phyloP scores from a whole-genome alignment of 2,888 invertebrate species.

The Hyposoter dolosus region DNA sequence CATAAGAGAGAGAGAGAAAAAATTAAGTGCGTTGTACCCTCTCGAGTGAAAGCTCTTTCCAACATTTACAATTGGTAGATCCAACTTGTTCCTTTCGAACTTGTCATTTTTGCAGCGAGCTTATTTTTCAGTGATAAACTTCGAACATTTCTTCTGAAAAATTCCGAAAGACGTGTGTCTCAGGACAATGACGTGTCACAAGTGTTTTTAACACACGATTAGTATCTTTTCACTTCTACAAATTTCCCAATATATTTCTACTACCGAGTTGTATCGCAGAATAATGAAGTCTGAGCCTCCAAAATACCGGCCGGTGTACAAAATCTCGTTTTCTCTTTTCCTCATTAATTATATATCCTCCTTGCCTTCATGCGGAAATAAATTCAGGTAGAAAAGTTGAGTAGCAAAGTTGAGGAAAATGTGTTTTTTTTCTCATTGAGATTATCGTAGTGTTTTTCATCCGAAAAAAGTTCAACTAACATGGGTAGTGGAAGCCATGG shows the following conservation, averaged over 20 bases:
- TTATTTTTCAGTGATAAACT: background rate
- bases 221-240: no score
- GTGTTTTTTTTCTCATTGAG: background rate
- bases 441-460: constrained; percentile 24
- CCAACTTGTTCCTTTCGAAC: background rate
- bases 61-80: constrained; percentile 3
- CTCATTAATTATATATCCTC: background rate
- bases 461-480: constrained; percentile 7
- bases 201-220: no score
- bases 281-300: background rate
- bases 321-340: background rate
- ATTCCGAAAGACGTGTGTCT: background rate
- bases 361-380: background rate
- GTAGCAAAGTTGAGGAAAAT: constrained; percentile 8
- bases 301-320: background rate
- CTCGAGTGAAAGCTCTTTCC: constrained; percentile 14
- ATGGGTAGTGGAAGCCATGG: background rate
- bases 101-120: background rate
- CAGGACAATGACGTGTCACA: no score
- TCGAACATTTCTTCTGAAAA: background rate
- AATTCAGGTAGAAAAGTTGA: background rate
- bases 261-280: background rate
- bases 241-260: no score
- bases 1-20: constrained; percentile 12
- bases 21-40: constrained; percentile 28